Conservation (phyloP, 2,113 vertebrate species). For the Psammodynastes pulverulentus region DNA sequence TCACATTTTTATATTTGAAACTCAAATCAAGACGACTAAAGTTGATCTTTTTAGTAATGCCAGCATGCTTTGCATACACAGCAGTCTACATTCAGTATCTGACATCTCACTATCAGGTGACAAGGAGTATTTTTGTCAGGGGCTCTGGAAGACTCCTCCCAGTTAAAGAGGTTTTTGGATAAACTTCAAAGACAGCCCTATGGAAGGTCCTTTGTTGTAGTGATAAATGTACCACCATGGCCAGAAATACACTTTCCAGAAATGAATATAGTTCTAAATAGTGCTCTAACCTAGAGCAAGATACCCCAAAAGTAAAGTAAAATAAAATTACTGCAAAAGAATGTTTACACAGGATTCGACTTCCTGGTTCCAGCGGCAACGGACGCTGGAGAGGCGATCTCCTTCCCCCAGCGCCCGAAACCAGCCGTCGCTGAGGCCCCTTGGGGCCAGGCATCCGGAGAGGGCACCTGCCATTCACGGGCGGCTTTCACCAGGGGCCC, state of each 20-base stretch:
- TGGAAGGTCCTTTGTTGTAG: not conserved
- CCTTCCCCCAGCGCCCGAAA: too few relatives aligned
- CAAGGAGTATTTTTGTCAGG: not conserved
- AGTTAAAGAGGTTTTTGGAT: not conserved
- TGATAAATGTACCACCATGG: not conserved
- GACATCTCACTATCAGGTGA: not conserved
- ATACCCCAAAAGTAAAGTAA: not conserved
- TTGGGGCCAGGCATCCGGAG: too few relatives aligned
- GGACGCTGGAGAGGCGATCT: too few relatives aligned
- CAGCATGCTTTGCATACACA: not conserved
- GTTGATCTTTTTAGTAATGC: not conserved
- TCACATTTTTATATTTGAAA: not conserved
- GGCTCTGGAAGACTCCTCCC: not conserved
- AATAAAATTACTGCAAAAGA: not conserved
- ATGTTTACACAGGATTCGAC: not conserved
- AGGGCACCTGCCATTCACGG: too few relatives aligned
- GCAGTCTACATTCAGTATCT: not conserved
- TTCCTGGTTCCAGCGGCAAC: too few relatives aligned
- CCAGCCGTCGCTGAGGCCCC: too few relatives aligned
- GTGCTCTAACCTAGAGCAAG: not conserved
- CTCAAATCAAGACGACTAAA: conserved; percentile 9
- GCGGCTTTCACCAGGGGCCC: too few relatives aligned
- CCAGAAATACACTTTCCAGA: not conserved
- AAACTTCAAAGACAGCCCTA: not conserved
- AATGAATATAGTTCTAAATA: not conserved